A percentile compares a stretch with the other conserved stretches of the same genome.
Evolutionary conservation across 1,140 invertebrate species (phyloP).

Genomic region (Aphidius gifuensis): DNA sequence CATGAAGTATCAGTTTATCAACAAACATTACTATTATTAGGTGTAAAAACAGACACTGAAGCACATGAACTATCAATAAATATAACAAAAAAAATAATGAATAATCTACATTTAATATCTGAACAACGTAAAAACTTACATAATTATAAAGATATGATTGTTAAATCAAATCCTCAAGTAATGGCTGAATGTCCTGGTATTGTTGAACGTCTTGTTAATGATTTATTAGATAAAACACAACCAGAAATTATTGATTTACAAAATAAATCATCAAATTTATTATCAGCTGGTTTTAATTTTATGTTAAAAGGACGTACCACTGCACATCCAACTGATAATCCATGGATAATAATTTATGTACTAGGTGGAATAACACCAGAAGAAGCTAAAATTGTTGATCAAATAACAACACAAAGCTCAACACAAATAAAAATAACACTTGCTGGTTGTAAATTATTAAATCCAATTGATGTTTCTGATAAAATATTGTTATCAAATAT

Average conservation of each 20-base stretch:
- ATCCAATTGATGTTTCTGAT: conserved; percentile 44
- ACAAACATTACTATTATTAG: conserved; percentile 46
- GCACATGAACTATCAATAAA: conserved; percentile 35
- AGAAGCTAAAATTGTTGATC: conserved; percentile 49
- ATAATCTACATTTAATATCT: conserved; percentile 38
- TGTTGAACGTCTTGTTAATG: conserved; percentile 56
- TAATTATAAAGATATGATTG: conserved; percentile 43
- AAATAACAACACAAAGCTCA: conserved; percentile 29
- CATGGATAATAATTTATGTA: conserved; percentile 59
- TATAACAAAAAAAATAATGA: conserved; percentile 40
- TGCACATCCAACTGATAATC: conserved; percentile 59
- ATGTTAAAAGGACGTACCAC: conserved; percentile 43
- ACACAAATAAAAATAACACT: conserved; percentile 39
- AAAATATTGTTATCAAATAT: conserved; percentile 39
- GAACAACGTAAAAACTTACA: conserved; percentile 38
- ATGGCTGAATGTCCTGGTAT: conserved; percentile 52
- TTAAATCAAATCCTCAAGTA: conserved; percentile 40
- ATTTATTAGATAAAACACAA: conserved; percentile 53
- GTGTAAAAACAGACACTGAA: conserved; percentile 32
- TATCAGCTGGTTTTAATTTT: conserved; percentile 48
- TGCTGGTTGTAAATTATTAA: conserved; percentile 45
- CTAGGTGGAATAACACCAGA: conserved; percentile 62
- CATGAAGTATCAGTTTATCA: conserved; percentile 42
- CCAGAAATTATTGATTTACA: conserved; percentile 56
- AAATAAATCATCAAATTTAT: conserved; percentile 53